Evolutionary conservation across 2,888 invertebrate species (phyloP).

Genomic region (Stenoptilia bipunctidactyla): DNA sequence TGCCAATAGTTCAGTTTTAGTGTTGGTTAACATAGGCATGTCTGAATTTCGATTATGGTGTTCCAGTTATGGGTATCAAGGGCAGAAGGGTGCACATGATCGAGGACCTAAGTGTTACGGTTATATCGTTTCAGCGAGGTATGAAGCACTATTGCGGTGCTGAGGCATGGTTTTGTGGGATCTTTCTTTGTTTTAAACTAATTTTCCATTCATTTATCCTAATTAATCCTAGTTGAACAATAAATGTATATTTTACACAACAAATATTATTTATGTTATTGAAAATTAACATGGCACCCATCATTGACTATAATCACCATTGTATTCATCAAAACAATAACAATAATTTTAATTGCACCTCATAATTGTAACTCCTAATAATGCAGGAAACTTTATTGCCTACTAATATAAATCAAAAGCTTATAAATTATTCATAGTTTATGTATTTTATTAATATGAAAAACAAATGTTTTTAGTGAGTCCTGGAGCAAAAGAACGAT

Average conservation of each 20-base stretch:
- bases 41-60: conserved; percentile 53
- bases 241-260: too few relatives aligned
- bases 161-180: conserved; percentile 57
- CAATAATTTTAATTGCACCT: too few relatives aligned
- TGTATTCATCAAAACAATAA: too few relatives aligned
- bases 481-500: conserved; percentile 93
- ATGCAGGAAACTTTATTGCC: conserved; percentile 22
- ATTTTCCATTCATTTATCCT: too few relatives aligned
- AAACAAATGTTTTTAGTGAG: conserved; percentile 78
- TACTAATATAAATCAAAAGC: conserved; percentile 31
- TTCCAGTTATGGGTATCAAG: conserved; percentile 98
- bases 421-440: conserved; percentile 28
- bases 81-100: conserved; percentile 98
- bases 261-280: too few relatives aligned
- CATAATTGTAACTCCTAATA: too few relatives aligned
- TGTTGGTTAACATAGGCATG: neutral
- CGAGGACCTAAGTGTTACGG: conserved; percentile 97
- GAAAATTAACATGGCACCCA: too few relatives aligned
- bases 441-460: conserved; percentile 4
- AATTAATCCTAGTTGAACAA: too few relatives aligned
- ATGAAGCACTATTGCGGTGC: conserved; percentile 65
- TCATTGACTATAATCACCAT: too few relatives aligned
- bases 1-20: neutral
- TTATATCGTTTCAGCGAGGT: conserved; percentile 99
- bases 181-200: conserved; percentile 17